Percentiles rank a stretch among this genome's conserved stretches.
Conservation (phyloP, 2,113 vertebrate genomes). For the Paratilapia polleni region DNA sequence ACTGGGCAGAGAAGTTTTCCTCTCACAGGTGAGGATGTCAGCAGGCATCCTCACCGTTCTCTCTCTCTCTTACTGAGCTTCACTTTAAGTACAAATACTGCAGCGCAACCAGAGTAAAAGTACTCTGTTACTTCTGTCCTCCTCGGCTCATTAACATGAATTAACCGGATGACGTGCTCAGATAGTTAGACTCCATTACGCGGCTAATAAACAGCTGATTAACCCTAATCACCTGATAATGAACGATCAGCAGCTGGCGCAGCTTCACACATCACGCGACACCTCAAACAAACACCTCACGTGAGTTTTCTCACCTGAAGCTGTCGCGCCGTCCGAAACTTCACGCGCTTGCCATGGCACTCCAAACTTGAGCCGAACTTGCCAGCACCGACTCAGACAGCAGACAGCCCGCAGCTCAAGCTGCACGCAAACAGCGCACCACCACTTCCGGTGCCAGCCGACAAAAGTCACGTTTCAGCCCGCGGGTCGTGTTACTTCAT, state of each 20-base stretch:
- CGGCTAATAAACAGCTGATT: neutral
- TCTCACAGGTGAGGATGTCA: neutral
- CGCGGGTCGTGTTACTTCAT: neutral
- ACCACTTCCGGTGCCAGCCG: neutral
- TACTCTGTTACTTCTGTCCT: neutral
- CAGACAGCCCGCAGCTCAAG: neutral
- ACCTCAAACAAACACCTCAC: neutral
- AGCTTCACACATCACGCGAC: neutral
- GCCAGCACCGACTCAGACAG: neutral
- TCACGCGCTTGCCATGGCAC: slow-evolving; percentile 41
- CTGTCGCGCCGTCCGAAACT: slow-evolving; percentile 34
- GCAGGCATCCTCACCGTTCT: neutral
- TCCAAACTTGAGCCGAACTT: neutral
- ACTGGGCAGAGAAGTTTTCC: neutral
- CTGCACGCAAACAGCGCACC: neutral
- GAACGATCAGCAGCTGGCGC: neutral
- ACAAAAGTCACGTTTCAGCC: neutral
- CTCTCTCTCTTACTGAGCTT: too few species aligned
- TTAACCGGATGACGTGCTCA: neutral
- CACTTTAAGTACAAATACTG: too few species aligned
- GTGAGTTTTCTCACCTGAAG: slow-evolving; percentile 49
- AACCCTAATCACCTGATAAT: neutral
- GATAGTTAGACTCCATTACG: neutral
- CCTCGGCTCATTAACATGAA: neutral
- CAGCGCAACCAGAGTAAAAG: neutral